Percentiles rank a stretch among this genome's conserved stretches.
phyloP scores from a whole-genome alignment of 1,140 invertebrate genomes.

The Papilio polyxenes region DNA sequence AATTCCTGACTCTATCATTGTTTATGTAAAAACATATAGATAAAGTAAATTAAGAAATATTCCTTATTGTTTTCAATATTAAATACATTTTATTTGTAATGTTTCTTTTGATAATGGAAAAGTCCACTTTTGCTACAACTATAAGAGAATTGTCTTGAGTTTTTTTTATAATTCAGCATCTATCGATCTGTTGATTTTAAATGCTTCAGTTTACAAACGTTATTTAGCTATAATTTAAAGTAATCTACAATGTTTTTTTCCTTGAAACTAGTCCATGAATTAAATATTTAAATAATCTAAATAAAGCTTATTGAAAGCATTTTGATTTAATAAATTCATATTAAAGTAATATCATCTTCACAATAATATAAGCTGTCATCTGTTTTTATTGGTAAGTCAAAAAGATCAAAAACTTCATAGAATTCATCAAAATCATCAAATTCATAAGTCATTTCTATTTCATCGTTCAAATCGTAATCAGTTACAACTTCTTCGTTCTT shows the following conservation, averaged over 20 bases:
- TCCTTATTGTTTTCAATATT: background rate
- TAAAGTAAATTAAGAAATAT: slow-evolving; percentile 8
- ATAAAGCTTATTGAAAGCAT: background rate
- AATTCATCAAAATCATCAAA: slow-evolving; percentile 16
- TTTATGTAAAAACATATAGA: background rate
- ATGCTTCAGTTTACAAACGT: too few relatives aligned
- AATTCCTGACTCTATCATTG: background rate
- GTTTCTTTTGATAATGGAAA: background rate
- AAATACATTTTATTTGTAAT: background rate
- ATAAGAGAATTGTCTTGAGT: background rate
- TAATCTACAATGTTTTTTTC: too few relatives aligned
- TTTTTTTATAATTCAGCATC: background rate
- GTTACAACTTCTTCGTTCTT: background rate
- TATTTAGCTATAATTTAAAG: too few relatives aligned
- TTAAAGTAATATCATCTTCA: background rate
- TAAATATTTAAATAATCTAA: background rate
- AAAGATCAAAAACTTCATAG: slow-evolving; percentile 19
- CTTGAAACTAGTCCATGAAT: too few relatives aligned
- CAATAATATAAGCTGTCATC: slow-evolving; percentile 7
- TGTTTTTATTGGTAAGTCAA: slow-evolving; percentile 15
- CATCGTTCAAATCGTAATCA: background rate
- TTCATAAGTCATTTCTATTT: background rate
- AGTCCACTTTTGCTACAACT: background rate
- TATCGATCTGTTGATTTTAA: background rate
- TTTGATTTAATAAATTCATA: background rate